Evolutionary conservation across 2,113 vertebrate genomes (phyloP).

Genomic region (Indicator maculatus): DNA sequence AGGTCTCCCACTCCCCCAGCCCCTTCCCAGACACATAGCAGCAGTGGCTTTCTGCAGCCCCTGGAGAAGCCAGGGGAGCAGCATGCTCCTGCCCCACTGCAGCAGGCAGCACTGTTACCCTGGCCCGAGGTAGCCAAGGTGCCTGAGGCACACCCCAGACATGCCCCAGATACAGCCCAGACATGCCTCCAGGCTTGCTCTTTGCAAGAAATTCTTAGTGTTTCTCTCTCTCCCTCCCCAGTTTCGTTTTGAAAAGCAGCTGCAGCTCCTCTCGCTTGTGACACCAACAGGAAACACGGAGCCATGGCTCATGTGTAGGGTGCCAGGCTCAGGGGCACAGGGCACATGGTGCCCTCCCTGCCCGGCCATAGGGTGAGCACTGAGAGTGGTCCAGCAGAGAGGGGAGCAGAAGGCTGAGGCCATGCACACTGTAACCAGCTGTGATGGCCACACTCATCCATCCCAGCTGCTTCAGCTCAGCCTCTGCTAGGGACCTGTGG

Average conservation of each 20-base stretch:
- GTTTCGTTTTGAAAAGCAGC: neutral
- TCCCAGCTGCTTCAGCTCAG: neutral
- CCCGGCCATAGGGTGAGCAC: accelerated
- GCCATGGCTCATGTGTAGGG: accelerated
- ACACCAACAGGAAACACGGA: accelerated
- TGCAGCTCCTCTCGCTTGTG: neutral
- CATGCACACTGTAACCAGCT: accelerated
- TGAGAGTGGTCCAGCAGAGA: neutral
- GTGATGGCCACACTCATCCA: neutral
- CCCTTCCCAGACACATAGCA: neutral
- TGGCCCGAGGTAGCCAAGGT: neutral
- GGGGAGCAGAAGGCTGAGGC: neutral
- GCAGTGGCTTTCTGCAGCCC: neutral
- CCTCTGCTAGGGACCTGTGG: neutral
- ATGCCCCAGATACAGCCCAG: neutral
- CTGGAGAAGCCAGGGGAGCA: neutral
- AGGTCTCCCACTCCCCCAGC: neutral
- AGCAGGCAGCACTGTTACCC: neutral
- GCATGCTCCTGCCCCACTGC: too few species aligned
- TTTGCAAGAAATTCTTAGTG: neutral
- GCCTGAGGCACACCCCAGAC: neutral
- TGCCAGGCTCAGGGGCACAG: neutral
- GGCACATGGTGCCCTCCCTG: accelerated
- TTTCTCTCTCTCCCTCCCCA: neutral
- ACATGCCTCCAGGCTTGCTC: neutral